These are phyloP conservation scores for Dufourea novaeangliae DNA, from an alignment of 1,140 invertebrate species.

Conservation along the genomic window DNA sequence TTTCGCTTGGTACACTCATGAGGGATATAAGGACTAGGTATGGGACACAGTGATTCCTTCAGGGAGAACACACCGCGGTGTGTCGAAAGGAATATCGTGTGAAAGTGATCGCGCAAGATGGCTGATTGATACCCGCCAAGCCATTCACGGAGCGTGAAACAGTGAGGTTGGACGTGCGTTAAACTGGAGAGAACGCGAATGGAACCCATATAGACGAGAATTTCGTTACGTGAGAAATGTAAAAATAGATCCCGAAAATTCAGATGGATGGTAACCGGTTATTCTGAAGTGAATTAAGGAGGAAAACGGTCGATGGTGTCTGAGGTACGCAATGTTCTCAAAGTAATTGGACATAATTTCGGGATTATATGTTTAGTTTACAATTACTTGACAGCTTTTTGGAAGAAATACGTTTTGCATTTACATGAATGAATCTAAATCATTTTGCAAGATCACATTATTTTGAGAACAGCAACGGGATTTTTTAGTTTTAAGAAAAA, in stretches of 20 bases:
- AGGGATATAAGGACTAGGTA: constrained; percentile 12
- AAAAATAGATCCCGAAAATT: constrained; percentile 9
- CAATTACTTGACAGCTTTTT: neutral
- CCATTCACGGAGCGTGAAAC: neutral
- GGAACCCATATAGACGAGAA: constrained; percentile 4
- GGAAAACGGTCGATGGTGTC: neutral
- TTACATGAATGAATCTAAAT: no score
- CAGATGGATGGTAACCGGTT: neutral
- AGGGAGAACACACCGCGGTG: neutral
- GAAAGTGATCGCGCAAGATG: neutral
- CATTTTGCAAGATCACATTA: no score
- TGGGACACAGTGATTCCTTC: constrained; percentile 12
- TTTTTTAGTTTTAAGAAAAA: no score
- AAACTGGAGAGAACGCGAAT: neutral
- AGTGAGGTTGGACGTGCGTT: neutral
- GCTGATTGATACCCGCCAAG: neutral
- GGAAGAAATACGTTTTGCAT: neutral
- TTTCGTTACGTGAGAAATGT: neutral
- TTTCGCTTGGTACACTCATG: constrained; percentile 18
- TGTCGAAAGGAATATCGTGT: constrained; percentile 8
- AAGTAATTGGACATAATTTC: neutral
- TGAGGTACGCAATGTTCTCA: neutral
- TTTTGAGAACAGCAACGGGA: no score
- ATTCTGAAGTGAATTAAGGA: neutral
- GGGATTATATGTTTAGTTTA: neutral